Percentiles rank a stretch among this genome's conserved stretches.
These are phyloP conservation scores for Drosophila meridiana DNA, from an alignment of 2,888 invertebrate species.

Conservation along the genomic window DNA sequence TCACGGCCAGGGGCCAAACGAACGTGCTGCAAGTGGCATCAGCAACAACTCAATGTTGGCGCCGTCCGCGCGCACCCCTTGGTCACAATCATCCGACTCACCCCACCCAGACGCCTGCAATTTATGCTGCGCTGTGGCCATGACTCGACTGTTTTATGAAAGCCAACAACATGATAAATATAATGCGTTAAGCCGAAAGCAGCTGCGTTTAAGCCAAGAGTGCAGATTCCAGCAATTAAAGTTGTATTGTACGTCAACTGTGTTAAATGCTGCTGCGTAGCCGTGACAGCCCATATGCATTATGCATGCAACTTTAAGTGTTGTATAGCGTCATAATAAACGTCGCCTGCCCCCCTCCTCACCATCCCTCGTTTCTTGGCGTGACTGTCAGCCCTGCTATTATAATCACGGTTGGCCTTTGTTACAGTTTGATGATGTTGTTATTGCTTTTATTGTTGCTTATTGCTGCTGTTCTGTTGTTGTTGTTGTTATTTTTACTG, in stretches of 20 bases:
- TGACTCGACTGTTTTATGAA: constrained; percentile 32
- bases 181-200: constrained; percentile 30
- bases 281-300: constrained; percentile 23
- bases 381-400: constrained; percentile 12
- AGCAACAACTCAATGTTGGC: constrained; percentile 36
- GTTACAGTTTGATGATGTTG: not conserved
- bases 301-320: constrained; percentile 50
- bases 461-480: not conserved
- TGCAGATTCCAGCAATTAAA: constrained; percentile 47
- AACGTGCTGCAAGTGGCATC: constrained; percentile 41
- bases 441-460: not conserved
- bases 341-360: not conserved
- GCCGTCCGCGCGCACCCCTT: not conserved
- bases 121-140: constrained; percentile 19
- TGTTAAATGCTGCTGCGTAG: not conserved
- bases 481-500: not conserved
- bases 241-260: not conserved
- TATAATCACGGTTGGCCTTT: constrained; percentile 21
- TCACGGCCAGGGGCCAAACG: constrained; percentile 32
- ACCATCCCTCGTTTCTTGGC: constrained; percentile 3
- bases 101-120: not conserved
- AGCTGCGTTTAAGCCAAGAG: constrained; percentile 26
- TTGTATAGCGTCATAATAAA: not conserved
- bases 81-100: not conserved
- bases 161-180: constrained; percentile 40